Evolutionary conservation across 1,140 invertebrate species (phyloP), one percentile per base, ranked within the genome.

Genomic region (Berghia stephanieae): DNA sequence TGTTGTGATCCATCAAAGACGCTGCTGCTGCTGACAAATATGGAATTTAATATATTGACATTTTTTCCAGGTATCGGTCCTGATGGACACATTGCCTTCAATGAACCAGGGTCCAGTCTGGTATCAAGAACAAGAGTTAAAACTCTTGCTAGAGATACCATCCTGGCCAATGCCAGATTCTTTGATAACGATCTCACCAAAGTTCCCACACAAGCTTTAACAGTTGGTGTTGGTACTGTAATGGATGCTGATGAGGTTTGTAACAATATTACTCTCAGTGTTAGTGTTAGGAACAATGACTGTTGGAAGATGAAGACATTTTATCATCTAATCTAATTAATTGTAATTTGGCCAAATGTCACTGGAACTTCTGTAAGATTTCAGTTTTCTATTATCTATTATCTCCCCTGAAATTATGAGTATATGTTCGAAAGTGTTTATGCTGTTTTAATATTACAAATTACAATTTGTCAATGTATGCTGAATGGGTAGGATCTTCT

Each of bases 51-150:
- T 6, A 18, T 60, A 60, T 60, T 49, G n/a, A n/a, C 31, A 40
- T 60, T 24, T 71, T 46, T 63, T 72, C 40, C 57, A 86, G 95
- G 96, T 63, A 98, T 99, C 89, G 97, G 97, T 13, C 96, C 96
- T n/a, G 98, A 99, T 92, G 98, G 98, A 13, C 98, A 99, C 89
- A 98, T 99, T 88, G 98, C 98, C 10, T 99, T 99, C 89, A 99
- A 99, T 90, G 98, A 99, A 89, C 98, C 98, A 8, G 98, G 93
- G 8, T 89, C 88, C 21, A 98, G 96, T 68, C 90, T 99, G 79
- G 94, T 94, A 24, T 99, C 97, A 5, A 92, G 97, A 78, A 99
- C 98, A 2, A 92, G 98, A 83, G 94, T 99, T 0, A 99, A 99
- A 90, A 98, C 97, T 6, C 90, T 99, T 21, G 96, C 96, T 42